These are phyloP conservation scores for Sesia apiformis DNA, from an alignment of 2,888 invertebrate species.

Conservation along the genomic window DNA sequence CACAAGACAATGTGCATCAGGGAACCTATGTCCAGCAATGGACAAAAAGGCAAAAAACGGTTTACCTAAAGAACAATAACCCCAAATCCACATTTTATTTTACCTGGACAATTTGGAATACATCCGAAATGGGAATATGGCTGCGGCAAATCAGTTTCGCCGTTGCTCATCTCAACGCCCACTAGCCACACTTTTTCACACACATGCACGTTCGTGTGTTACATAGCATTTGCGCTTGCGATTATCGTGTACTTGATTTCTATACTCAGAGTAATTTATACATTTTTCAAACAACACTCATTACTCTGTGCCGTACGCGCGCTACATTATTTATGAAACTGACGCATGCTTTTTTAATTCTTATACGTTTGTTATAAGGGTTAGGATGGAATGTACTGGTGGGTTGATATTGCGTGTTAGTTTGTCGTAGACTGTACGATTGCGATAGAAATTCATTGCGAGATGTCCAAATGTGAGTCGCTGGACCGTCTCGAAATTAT, in stretches of 20 bases:
- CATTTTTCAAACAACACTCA: no score
- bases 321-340: neutral
- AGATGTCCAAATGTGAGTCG: constrained; percentile 29
- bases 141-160: neutral
- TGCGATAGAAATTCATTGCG: constrained; percentile 31
- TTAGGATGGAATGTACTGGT: no score
- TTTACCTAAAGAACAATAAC: no score
- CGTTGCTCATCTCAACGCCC: neutral
- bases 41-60: no score
- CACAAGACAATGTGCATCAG: no score
- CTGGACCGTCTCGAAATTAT: constrained; percentile 44
- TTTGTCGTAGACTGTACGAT: constrained; percentile 13
- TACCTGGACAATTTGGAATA: no score
- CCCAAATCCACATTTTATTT: no score
- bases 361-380: neutral
- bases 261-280: neutral
- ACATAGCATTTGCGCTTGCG: no score
- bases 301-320: no score
- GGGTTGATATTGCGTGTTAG: neutral
- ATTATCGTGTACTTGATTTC: neutral
- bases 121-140: no score
- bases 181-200: neutral
- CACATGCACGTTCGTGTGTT: neutral
- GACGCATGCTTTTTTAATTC: neutral
- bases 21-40: no score